These are phyloP conservation scores for Anisognathus igniventris DNA, from an alignment of 2,797 vertebrate species.

Conservation along the genomic window DNA sequence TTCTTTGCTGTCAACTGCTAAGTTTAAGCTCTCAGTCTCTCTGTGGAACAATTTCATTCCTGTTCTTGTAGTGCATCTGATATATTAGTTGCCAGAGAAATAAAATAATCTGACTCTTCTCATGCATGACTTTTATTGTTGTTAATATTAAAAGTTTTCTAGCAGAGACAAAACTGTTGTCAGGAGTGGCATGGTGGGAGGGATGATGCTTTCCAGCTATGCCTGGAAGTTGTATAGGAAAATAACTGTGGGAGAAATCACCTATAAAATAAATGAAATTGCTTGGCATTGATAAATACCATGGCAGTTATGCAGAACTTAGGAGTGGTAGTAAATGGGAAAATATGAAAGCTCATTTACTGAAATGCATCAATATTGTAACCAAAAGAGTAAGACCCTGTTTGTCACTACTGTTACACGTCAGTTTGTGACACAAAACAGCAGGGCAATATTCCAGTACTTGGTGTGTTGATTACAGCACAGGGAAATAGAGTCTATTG, in stretches of 20 bases:
- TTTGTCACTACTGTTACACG: neutral
- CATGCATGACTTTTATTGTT: neutral
- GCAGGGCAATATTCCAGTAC: neutral
- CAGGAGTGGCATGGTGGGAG: fast-evolving
- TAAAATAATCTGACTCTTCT: neutral
- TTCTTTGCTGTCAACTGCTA: neutral
- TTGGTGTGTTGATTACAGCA: neutral
- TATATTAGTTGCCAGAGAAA: neutral
- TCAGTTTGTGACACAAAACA: neutral
- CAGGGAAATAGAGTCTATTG: neutral
- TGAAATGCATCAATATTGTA: neutral
- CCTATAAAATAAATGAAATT: neutral
- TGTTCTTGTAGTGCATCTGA: neutral
- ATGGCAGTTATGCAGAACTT: neutral
- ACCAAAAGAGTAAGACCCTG: neutral
- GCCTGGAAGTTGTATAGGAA: neutral
- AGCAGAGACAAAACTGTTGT: neutral
- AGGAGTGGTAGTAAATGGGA: neutral
- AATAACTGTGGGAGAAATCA: neutral
- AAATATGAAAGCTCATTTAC: neutral
- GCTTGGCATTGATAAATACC: neutral
- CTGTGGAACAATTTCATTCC: neutral
- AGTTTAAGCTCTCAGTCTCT: neutral
- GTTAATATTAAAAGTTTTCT: neutral
- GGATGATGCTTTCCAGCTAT: neutral